Base-by-base conservation (phyloP, 2,113 vertebrate species). In the Xiphorhynchus elegans region DNA sequence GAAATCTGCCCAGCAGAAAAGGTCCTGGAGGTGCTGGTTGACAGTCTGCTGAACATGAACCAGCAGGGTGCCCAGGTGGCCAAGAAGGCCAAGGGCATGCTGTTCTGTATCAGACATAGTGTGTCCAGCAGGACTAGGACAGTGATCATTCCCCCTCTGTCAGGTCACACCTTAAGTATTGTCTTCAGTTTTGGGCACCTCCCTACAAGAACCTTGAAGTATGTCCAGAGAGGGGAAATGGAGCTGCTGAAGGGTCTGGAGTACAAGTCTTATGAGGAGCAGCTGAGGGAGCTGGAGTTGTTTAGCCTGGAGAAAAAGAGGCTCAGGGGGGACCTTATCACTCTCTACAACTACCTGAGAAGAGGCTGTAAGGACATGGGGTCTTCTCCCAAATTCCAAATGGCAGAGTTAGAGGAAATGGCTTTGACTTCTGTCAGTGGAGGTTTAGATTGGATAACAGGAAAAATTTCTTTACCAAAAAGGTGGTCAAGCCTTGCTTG, bases 271-370 rank as follows among this genome's bases (percentile, higher is more conserved):
- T 17, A 15, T 13, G 9, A 37, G 20, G 35, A 58, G 6, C 5
- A 12, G 11, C 42, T 50, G 59, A 44, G 37, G 17, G 37, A 66
- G 16, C 25, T 17, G 21, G 3, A 6, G 13, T 40, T 47, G 14
- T 47, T 82, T 24, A 49, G 15, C 6, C 11, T 66, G 28, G 46
- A 50, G 67, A 40, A 60, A 39, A 76, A 21, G n/a, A 72, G 33
- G 12, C 25, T 75, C 11, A 47, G 40, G 4, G 31, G 11, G 5
- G 5, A 56, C 62, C 10, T 75, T 31, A 39, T 26, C 0, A 0
- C 35, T 50, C 23, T 74, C 21, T 53, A 23, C 49, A 79, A 15
- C 8, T 79, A 13, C 7, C 50, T 60, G 46, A 84, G n/a, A 60
- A 11, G 40, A 46, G 35, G 53, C 3, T 77, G 17, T 46, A 46